Evolutionary conservation across 2,113 vertebrate species (phyloP).

Genomic region (Lipophrys pholis): DNA sequence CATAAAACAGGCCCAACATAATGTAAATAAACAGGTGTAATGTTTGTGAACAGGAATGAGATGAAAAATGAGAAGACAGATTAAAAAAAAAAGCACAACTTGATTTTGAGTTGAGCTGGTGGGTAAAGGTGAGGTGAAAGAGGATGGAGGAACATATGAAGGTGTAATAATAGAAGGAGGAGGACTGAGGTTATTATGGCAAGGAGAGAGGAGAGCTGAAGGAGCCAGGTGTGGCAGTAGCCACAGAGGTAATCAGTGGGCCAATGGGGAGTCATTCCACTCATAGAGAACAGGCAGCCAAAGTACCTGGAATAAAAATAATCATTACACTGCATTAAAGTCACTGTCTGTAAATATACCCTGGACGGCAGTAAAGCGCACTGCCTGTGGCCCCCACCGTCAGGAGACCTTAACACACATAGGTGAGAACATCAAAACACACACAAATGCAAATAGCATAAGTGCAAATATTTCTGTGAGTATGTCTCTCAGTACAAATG

Average conservation of each 20-base stretch:
- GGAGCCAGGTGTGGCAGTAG: slow-evolving; percentile 77
- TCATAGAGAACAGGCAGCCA: slow-evolving; percentile 70
- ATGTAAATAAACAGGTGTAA: no score
- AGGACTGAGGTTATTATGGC: slow-evolving; percentile 43
- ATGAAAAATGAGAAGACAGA: not conserved
- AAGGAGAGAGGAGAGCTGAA: slow-evolving; percentile 52
- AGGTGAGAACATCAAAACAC: slow-evolving; percentile 41
- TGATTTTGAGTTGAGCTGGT: slow-evolving; percentile 11
- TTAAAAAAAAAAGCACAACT: not conserved
- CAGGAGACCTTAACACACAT: slow-evolving; percentile 37
- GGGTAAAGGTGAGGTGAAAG: slow-evolving; percentile 11
- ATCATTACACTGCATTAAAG: slow-evolving; percentile 84
- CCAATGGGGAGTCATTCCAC: slow-evolving; percentile 82
- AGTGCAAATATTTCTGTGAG: slow-evolving; percentile 45
- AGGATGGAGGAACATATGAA: slow-evolving; percentile 38
- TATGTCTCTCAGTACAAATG: slow-evolving; percentile 12
- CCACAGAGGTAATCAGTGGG: slow-evolving; percentile 81
- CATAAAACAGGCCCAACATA: no score
- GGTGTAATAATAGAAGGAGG: slow-evolving; percentile 48
- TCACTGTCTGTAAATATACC: slow-evolving; percentile 83
- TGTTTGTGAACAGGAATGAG: not conserved
- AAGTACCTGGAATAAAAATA: slow-evolving; percentile 84
- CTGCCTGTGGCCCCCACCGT: slow-evolving; percentile 39
- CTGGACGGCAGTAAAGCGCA: slow-evolving; percentile 75
- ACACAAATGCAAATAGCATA: slow-evolving; percentile 24